Evolutionary conservation across 2,797 vertebrate species (phyloP).

Genomic region (Karalla daura): DNA sequence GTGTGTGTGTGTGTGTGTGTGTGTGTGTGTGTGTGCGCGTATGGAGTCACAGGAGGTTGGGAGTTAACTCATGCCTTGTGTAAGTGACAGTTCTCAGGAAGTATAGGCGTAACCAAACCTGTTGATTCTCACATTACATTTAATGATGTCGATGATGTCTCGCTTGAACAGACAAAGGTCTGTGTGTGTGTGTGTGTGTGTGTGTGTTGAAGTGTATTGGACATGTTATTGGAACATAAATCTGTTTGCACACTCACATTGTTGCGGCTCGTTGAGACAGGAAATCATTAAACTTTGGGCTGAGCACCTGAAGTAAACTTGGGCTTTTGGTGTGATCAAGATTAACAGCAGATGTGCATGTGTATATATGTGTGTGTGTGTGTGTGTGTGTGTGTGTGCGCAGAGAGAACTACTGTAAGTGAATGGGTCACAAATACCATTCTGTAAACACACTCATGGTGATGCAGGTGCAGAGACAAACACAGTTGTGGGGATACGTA

Average conservation of each 20-base stretch:
- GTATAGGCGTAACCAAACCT: constrained; percentile 57
- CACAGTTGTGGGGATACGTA: constrained; percentile 15
- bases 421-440: constrained; percentile 13
- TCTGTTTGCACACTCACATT: too few relatives aligned
- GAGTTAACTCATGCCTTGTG: constrained; percentile 16
- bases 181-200: constrained; percentile 12
- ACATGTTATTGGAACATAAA: too few relatives aligned
- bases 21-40: not conserved
- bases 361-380: too few relatives aligned
- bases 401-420: constrained; percentile 12
- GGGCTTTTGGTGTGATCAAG: too few relatives aligned
- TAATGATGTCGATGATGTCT: constrained; percentile 58
- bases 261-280: too few relatives aligned
- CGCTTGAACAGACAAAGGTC: constrained; percentile 43
- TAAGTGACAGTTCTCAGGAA: constrained; percentile 56
- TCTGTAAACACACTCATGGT: constrained; percentile 22
- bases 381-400: not conserved
- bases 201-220: not conserved
- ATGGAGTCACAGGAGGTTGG: not conserved
- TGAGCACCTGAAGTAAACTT: too few relatives aligned
- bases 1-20: not conserved
- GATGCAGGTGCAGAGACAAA: constrained; percentile 19
- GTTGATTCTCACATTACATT: constrained; percentile 68
- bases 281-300: too few relatives aligned
- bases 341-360: too few relatives aligned